Conservation (phyloP, 1,140 invertebrate species). For the Drosophila pseudoobscura region DNA sequence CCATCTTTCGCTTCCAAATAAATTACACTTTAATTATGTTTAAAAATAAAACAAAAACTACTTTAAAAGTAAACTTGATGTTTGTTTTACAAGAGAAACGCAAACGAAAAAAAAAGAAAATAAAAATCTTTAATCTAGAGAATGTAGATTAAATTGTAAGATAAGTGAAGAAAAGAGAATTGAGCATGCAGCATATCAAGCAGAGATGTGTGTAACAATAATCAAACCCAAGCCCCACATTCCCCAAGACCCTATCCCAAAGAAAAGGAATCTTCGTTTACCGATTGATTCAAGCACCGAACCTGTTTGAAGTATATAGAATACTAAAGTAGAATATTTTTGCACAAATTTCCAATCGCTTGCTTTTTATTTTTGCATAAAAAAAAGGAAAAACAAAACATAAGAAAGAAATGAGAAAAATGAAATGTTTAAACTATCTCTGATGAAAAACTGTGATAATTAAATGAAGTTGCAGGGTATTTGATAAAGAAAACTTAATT, state of each 20-base stretch:
- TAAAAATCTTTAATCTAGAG: conserved; percentile 17
- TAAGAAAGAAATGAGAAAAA: conserved; percentile 40
- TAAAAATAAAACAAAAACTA: conserved; percentile 57
- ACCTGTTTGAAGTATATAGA: conserved; percentile 16
- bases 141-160: conserved; percentile 23
- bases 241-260: conserved; percentile 5
- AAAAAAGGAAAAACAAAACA: conserved; percentile 15
- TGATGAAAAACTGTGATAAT: conserved; percentile 83
- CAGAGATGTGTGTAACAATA: conserved; percentile 35
- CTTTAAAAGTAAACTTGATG: conserved; percentile 73
- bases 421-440: conserved; percentile 71
- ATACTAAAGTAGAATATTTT: conserved; percentile 9
- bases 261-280: conserved; percentile 10
- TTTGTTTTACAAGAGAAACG: conserved; percentile 62
- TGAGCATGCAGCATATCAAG: conserved; percentile 36
- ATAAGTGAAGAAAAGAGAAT: not conserved
- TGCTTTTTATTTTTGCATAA: conserved; percentile 48
- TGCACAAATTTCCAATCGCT: conserved; percentile 41
- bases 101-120: not conserved
- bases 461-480: conserved; percentile 83
- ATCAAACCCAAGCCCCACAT: conserved; percentile 14
- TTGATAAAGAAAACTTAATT: conserved; percentile 72
- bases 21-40: conserved; percentile 75
- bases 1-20: conserved; percentile 79
- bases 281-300: not conserved